Percentiles rank a stretch among this genome's conserved stretches.
These are phyloP conservation scores for Xenopus laevis DNA, from an alignment of 2,113 vertebrate species.

Conservation along the genomic window DNA sequence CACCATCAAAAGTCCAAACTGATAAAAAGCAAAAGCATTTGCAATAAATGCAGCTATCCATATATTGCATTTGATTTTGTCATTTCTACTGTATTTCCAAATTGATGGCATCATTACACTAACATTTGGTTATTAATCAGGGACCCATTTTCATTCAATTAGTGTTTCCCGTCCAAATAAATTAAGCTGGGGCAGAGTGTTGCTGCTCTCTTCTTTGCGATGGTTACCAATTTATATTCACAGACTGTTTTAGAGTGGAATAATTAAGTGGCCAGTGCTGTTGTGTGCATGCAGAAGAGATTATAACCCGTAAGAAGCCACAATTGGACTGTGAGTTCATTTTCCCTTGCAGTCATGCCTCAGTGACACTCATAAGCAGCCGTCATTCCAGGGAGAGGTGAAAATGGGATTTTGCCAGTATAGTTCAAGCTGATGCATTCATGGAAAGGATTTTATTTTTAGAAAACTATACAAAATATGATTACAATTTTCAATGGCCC, in stretches of 20 bases:
- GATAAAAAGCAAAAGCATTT: too few species aligned
- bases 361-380: conserved; percentile 34
- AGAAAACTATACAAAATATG: conserved; percentile 18
- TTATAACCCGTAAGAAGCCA: conserved; percentile 10
- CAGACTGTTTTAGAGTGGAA: conserved; percentile 25
- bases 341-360: conserved; percentile 41
- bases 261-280: conserved; percentile 35
- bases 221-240: conserved; percentile 30
- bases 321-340: conserved; percentile 19
- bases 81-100: too few species aligned
- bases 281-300: conserved; percentile 21
- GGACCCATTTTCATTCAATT: conserved; percentile 30
- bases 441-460: conserved; percentile 31
- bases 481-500: conserved; percentile 28
- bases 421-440: conserved; percentile 23
- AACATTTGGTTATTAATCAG: conserved; percentile 6
- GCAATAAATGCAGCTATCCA: too few species aligned
- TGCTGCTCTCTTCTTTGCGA: background rate
- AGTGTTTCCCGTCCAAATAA: conserved; percentile 8
- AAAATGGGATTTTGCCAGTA: conserved; percentile 38
- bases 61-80: too few species aligned
- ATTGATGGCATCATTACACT: background rate
- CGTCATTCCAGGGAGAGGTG: conserved; percentile 14
- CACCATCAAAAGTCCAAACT: too few species aligned
- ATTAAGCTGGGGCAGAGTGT: conserved; percentile 14